Evolutionary conservation across 2,797 vertebrate genomes (phyloP).

Genomic region (Yasuhikotakia modesta): DNA sequence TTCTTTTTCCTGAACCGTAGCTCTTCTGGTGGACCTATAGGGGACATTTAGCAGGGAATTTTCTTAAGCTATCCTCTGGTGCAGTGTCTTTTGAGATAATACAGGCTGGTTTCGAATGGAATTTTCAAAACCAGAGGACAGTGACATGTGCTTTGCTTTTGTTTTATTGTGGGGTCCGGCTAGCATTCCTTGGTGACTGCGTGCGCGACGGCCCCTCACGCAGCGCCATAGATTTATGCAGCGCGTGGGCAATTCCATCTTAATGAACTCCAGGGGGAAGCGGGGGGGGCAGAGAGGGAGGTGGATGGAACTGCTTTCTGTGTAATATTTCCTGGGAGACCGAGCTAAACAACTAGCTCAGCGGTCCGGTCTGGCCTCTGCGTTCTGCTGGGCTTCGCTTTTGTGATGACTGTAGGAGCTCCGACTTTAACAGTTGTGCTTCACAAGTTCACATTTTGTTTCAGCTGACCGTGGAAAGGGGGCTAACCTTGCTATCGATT

Average conservation of each 20-base stretch:
- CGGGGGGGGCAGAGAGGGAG: conserved; percentile 28
- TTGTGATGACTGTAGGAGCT: conserved; percentile 35
- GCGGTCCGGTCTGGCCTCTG: conserved; percentile 5
- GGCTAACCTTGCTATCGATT: conserved; percentile 37
- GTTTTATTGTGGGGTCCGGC: conserved; percentile 32
- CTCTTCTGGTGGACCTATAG: background rate
- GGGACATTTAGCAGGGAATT: background rate
- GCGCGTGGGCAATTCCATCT: conserved; percentile 44
- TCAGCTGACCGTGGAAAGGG: conserved; percentile 18
- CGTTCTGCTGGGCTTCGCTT: background rate
- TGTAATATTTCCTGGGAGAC: conserved; percentile 53
- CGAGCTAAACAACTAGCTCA: conserved; percentile 48
- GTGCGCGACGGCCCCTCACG: conserved; percentile 38
- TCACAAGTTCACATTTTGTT: conserved; percentile 42
- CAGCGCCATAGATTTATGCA: conserved; percentile 54
- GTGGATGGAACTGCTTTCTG: conserved; percentile 38
- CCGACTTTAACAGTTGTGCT: conserved; percentile 17
- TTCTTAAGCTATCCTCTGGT: background rate
- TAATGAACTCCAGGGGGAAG: conserved; percentile 54
- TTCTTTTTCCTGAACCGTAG: conserved; percentile 9
- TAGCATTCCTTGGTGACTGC: conserved; percentile 24
- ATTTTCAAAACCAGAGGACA: conserved; percentile 28
- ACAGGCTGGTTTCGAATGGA: conserved; percentile 14
- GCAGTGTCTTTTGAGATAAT: conserved; percentile 11
- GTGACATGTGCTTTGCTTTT: conserved; percentile 17